Evolutionary conservation across 2,113 vertebrate genomes (phyloP), one percentile per base, ranked within the genome.

Genomic region (Psittacus erithacus): DNA sequence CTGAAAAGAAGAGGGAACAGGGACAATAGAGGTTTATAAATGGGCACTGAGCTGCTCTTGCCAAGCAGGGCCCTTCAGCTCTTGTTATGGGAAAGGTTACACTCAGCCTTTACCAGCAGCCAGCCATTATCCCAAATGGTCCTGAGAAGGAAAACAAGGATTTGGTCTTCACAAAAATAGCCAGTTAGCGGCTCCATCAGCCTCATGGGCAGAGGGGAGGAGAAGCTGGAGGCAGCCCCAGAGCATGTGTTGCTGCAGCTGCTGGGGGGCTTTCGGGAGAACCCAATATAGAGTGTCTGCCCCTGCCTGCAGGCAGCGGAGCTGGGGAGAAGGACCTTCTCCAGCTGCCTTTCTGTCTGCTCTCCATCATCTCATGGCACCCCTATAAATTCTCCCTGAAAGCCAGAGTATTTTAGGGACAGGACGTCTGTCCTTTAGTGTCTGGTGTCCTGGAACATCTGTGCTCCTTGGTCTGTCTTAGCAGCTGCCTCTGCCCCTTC

Each of bases 361-460:
- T 64, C 71, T 27, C 20, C 47, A 11, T n/a, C 52, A 7, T 5
- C 62, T 62, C 74, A 5, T 5, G 53, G 73, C 81, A 90, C 31
- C 75, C 41, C 76, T 22, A 31, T 15, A 62, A 83, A 97, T 94
- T 78, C 77, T 33, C 10, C 0, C 55, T 83, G 70, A n/a, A 47
- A 91, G 73, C 11, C 53, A 13, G 59, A 93, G 90, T 91, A 96
- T 96, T 96, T 96, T 92, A 89, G 90, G 75, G 89, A 63, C 68
- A 88, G 90, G 59, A 55, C 23, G 57, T 31, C 64, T 94, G 83
- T n/a, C 76, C 59, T 77, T 53, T 3, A 41, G 35, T 15, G 67
- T 82, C 79, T 93, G 74, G 55, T 77, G 76, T 62, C 81, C 57
- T 62, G 74, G 44, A 76, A 83, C 53, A 70, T 92, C 79, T 65